A percentile compares a stretch with the other conserved stretches of the same genome.
Conservation (phyloP, 2,113 vertebrate species). For the Oreamnos americanus region DNA sequence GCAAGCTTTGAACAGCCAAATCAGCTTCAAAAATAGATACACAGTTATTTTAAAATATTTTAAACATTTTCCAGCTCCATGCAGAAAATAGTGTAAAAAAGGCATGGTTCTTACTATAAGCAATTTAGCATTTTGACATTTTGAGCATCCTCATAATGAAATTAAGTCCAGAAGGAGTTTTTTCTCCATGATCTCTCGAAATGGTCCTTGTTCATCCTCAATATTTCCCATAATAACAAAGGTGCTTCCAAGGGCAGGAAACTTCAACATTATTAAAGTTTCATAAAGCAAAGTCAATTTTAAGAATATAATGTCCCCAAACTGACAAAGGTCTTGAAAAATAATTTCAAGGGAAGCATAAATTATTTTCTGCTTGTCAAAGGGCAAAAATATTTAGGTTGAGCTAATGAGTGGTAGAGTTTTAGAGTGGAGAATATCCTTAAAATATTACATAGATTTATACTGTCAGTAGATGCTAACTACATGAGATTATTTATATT, state of each 20-base stretch:
- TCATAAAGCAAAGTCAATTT: neutral
- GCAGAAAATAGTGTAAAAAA: neutral
- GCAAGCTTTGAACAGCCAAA: neutral
- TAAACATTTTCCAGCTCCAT: neutral
- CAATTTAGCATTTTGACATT: constrained; percentile 25
- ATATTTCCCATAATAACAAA: constrained; percentile 39
- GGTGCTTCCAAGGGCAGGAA: neutral
- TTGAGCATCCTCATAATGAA: constrained; percentile 25
- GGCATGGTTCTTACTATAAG: neutral
- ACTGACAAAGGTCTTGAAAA: neutral
- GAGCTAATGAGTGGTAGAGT: neutral
- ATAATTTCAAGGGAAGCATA: neutral
- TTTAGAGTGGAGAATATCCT: neutral
- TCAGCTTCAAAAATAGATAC: constrained; percentile 2
- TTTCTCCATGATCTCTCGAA: neutral
- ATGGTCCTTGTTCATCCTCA: neutral
- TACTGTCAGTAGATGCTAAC: neutral
- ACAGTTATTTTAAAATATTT: neutral
- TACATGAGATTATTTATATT: neutral
- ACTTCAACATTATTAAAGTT: constrained; percentile 45
- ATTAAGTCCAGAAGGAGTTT: constrained; percentile 9
- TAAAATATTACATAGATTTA: neutral
- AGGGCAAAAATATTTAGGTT: neutral
- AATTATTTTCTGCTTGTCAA: constrained; percentile 28
- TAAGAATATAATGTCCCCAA: neutral